Evolutionary conservation across 2,888 invertebrate species (phyloP).

Genomic region (Selenia dentaria): DNA sequence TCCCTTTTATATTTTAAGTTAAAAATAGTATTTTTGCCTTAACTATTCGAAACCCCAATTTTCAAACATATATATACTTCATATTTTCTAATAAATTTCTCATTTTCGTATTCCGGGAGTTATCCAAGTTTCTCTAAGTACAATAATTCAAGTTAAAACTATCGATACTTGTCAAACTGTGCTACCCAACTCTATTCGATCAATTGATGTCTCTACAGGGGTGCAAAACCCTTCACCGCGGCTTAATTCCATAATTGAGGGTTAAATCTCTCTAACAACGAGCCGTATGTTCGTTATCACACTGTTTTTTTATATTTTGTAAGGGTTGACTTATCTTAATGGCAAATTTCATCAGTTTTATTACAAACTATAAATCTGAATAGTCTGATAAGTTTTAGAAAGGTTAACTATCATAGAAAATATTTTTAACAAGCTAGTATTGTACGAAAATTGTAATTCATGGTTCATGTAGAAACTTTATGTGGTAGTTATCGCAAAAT

Average conservation of each 20-base stretch:
- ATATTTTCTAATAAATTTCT: too few species aligned
- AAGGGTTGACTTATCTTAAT: constrained; percentile 57
- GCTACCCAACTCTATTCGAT: constrained; percentile 39
- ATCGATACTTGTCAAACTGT: background rate
- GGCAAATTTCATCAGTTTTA: constrained; percentile 42
- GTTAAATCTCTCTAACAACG: constrained; percentile 76
- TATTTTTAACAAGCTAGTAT: constrained; percentile 10
- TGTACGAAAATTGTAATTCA: constrained; percentile 1
- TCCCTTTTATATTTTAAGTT: too few species aligned
- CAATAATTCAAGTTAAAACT: constrained; percentile 1
- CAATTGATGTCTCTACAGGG: constrained; percentile 60
- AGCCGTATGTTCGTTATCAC: constrained; percentile 73
- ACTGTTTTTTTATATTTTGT: constrained; percentile 53
- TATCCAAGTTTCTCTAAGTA: too few species aligned
- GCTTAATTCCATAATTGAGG: constrained; percentile 83
- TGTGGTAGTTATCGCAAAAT: too few species aligned
- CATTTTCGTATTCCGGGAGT: too few species aligned
- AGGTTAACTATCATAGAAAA: constrained; percentile 11
- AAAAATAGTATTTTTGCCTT: too few species aligned
- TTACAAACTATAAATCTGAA: constrained; percentile 35
- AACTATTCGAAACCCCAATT: too few species aligned
- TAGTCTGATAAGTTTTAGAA: constrained; percentile 7
- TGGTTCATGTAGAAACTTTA: too few species aligned
- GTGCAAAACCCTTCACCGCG: constrained; percentile 71
- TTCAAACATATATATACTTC: too few species aligned